phyloP scores from a whole-genome alignment of 2,797 vertebrate species.

The Leptoclinus maculatus region DNA sequence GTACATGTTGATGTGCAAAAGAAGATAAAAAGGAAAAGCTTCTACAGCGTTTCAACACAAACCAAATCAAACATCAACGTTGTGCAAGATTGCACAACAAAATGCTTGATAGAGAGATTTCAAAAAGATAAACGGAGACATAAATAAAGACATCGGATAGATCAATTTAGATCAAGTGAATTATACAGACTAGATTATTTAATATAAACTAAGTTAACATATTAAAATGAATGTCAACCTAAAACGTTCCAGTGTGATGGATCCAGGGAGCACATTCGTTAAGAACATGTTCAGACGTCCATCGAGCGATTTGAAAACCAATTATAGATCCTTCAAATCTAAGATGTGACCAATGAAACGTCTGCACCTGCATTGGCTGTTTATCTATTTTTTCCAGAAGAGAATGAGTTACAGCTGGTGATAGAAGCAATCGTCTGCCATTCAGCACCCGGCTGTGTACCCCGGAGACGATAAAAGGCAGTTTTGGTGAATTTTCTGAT shows the following conservation, averaged over 20 bases:
- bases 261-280: not conserved
- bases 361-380: constrained; percentile 32
- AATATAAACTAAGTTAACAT: not conserved
- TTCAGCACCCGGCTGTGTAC: constrained; percentile 46
- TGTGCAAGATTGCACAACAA: not conserved
- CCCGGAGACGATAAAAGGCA: constrained; percentile 61
- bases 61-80: not conserved
- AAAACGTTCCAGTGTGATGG: not conserved
- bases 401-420: constrained; percentile 41
- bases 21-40: not conserved
- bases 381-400: constrained; percentile 30
- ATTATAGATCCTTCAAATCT: constrained; percentile 27
- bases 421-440: constrained; percentile 60
- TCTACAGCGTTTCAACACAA: not conserved
- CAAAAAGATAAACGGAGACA: not conserved
- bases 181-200: not conserved
- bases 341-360: constrained; percentile 25
- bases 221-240: not conserved
- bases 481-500: constrained; percentile 66
- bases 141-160: not conserved
- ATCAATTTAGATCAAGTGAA: not conserved
- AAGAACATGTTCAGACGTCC: not conserved
- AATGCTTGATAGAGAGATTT: not conserved
- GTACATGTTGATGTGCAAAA: not conserved
- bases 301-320: constrained; percentile 20